Base-by-base conservation (phyloP, 1,140 invertebrate species). In the Apolygus lucorum region DNA sequence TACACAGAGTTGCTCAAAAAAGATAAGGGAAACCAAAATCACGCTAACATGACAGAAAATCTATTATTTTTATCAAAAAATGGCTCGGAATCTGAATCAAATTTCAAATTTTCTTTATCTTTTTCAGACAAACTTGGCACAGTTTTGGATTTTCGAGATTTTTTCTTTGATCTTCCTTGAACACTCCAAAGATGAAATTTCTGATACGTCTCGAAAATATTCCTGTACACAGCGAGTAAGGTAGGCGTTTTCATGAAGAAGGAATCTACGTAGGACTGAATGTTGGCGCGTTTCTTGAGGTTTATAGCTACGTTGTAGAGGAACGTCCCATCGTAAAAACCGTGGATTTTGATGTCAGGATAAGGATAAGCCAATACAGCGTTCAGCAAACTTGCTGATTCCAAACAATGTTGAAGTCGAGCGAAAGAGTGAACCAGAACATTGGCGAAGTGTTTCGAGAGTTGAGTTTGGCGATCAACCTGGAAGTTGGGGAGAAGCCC, bases 281-380 rank as follows among this genome's bases (percentile, higher is more conserved):
- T 42, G 63, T 74, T 71, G 22, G 70, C 62, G 8, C 68, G 22
- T 4, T 54, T 64, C 42, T 69, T 71, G 29, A 74, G 52, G 54
- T 70, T 71, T 1, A 22, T 13, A 73, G 83, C 85, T 8, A 89
- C 78, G 81, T 91, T 90, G 74, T 91, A 91, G 1, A 89, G 73
- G 75, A 90, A 85, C 4, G 87, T 87, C 0, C 89, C 89, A 79
- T 89, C 87, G 72, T 82, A 89, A 63, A 85, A 80, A 73, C 84
- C 81, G 54, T 80, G 81, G 75, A 87, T 80, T 42, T 78, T 77
- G 34, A 81, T 81, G 74, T 78, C 76, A 68, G 78, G 71, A 73
- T 84, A 85, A 0, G 85, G 86, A 71, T 77, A 78, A 25, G 80
- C 76, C n/a, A 90, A 79, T 25, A 91, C 74, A 0, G 78, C 78